Evolutionary conservation across 1,140 invertebrate species (phyloP).

Genomic region (Lordiphosa mommai): DNA sequence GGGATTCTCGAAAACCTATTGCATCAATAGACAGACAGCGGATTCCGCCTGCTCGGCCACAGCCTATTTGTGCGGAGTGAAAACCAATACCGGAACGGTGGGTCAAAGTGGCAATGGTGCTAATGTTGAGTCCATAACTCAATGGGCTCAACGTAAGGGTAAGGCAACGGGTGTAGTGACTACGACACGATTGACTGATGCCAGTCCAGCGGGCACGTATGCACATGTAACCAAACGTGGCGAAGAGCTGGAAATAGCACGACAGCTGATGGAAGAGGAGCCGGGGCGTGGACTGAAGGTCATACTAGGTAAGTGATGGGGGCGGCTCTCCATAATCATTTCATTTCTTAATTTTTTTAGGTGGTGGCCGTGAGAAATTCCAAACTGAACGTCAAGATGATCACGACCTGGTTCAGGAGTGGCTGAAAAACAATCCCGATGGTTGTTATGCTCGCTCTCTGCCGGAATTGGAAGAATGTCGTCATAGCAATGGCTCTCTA

Average conservation of each 20-base stretch:
- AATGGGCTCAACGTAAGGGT: conserved; percentile 91
- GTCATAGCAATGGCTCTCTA: conserved; percentile 46
- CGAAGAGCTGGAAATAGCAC: conserved; percentile 85
- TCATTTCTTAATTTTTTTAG: conserved; percentile 49
- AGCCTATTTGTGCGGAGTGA: conserved; percentile 87
- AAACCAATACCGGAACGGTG: conserved; percentile 84
- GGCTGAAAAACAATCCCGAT: conserved; percentile 64
- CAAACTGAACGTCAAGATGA: conserved; percentile 80
- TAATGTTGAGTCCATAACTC: conserved; percentile 84
- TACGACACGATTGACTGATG: conserved; percentile 69
- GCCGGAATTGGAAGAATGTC: conserved; percentile 78
- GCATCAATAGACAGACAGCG: conserved; percentile 88
- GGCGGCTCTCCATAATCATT: conserved; percentile 76
- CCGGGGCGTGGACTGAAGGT: conserved; percentile 82
- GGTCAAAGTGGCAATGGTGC: conserved; percentile 84
- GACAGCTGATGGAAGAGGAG: conserved; percentile 85
- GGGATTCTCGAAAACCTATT: conserved; percentile 85
- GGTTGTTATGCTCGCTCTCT: conserved; percentile 83
- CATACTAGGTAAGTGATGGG: conserved; percentile 76
- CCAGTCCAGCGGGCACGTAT: conserved; percentile 64
- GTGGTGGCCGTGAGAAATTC: conserved; percentile 85
- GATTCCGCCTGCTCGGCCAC: conserved; percentile 89
- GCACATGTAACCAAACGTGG: conserved; percentile 84
- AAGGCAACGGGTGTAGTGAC: conserved; percentile 76
- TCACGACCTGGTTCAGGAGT: conserved; percentile 80